Base-by-base conservation (phyloP, 2,888 invertebrate species). In the Lymantria dispar region DNA sequence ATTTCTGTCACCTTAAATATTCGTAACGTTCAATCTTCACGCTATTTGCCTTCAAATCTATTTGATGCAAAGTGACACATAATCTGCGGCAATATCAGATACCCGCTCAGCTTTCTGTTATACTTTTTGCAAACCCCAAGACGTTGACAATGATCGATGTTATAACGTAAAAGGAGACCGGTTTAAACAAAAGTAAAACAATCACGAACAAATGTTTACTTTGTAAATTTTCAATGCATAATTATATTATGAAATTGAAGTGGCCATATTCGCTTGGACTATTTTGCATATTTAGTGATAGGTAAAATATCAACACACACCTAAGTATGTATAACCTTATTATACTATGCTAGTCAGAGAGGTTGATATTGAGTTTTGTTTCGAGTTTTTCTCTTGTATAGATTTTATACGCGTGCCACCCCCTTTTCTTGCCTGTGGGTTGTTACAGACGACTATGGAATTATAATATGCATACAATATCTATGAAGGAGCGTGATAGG, bases 171-270 rank as follows among this genome's bases (percentile, higher is more conserved):
- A 56, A 51, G 50, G 58, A 61, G 56, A 51, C 31, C 54, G 48
- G 52, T 62, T 64, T 47, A 68, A 66, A 70, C 70, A 65, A 72
- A 77, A 76, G 74, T 72, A 66, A 69, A 64, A 71, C 72, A 73
- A 50, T 67, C 68, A 74, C 70, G 75, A 71, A 75, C 73, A 74
- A 78, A 78, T 74, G 63, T 78, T 74, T 72, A 64, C 65, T 63
- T 59, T 58, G 56, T 38, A 60, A 63, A 53, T 70, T 72, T 58
- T 60, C 58, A 59, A 74, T 77, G 74, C 71, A 77, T 76, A 76
- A 72, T 76, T 72, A 72, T 68, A 63, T 68, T 36, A 12, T 54
- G 58, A 54, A 63, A 22, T 22, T n/a, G n/a, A n/a, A n/a, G n/a
- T n/a, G n/a, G n/a, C n/a, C n/a, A n/a, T n/a, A n/a, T n/a, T n/a